A percentile compares a stretch with the other conserved stretches of the same genome.
Evolutionary conservation across 1,140 invertebrate genomes (phyloP).

Genomic region (Plectrocnemia conspersa): DNA sequence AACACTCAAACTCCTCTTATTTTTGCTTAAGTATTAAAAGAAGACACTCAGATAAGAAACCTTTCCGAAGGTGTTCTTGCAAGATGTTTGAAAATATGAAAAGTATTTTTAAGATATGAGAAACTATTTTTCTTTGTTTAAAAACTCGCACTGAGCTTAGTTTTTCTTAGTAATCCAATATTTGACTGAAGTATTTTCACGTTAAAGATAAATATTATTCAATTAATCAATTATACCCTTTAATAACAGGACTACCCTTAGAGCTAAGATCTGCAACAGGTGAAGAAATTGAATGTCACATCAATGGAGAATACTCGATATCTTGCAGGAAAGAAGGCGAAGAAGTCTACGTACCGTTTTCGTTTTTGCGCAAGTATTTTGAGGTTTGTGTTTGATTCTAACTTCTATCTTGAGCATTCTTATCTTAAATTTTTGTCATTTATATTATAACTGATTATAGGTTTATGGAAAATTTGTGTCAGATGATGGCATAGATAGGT

Average conservation of each 20-base stretch:
- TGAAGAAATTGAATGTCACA: constrained; percentile 83
- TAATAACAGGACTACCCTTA: constrained; percentile 25
- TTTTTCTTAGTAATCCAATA: too few relatives aligned
- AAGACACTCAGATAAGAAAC: too few relatives aligned
- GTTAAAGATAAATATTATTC: not conserved
- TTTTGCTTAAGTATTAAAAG: too few relatives aligned
- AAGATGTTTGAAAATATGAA: too few relatives aligned
- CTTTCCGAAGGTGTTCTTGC: too few relatives aligned
- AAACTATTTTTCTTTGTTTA: too few relatives aligned
- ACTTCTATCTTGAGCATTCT: not conserved
- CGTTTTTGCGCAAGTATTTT: constrained; percentile 91
- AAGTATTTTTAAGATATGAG: too few relatives aligned
- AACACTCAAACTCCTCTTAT: too few relatives aligned
- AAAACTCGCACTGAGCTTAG: too few relatives aligned
- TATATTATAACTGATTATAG: constrained; percentile 40
- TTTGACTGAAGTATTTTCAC: too few relatives aligned
- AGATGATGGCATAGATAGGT: constrained; percentile 66
- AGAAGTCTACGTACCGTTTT: constrained; percentile 89
- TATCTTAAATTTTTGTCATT: not conserved
- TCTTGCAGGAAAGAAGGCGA: constrained; percentile 78
- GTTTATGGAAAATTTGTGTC: constrained; percentile 71
- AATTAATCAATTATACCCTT: not conserved
- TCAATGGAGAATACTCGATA: constrained; percentile 84
- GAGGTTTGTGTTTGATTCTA: constrained; percentile 60
- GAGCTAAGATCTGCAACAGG: constrained; percentile 22